Evolutionary conservation across 2,797 vertebrate genomes (phyloP).

Genomic region (Onychomys torridus): DNA sequence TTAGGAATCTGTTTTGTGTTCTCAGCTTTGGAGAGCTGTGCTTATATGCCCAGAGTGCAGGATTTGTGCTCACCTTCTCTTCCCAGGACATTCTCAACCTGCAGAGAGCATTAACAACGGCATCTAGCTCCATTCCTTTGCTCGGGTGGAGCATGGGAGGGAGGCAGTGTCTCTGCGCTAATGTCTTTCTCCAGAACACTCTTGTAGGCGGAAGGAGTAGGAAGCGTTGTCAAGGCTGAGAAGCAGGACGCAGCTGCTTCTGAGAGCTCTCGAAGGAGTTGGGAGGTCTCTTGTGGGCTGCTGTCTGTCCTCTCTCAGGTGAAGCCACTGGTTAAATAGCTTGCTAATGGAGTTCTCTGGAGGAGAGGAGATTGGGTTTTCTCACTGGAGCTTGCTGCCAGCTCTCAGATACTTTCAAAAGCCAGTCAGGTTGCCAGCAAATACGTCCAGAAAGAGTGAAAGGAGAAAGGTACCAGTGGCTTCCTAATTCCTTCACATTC

Average conservation of each 20-base stretch:
- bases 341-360: conserved; percentile 34
- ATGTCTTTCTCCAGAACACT: conserved; percentile 70
- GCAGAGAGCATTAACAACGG: neutral
- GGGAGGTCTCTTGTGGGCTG: conserved; percentile 29
- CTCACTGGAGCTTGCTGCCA: neutral
- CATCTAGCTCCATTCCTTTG: neutral
- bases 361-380: conserved; percentile 31
- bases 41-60: neutral
- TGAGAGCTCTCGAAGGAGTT: conserved; percentile 33
- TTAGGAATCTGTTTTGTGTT: neutral
- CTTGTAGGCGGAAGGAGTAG: conserved; percentile 67
- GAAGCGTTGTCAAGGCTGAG: conserved; percentile 72
- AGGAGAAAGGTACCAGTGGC: neutral
- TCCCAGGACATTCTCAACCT: neutral
- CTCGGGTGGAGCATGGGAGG: neutral
- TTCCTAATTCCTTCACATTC: fast-evolving
- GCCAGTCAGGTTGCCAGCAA: neutral
- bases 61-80: neutral
- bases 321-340: conserved; percentile 43
- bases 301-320: conserved; percentile 54
- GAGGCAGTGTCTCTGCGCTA: conserved; percentile 12
- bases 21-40: neutral
- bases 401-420: neutral
- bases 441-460: neutral
- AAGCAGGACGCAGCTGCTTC: conserved; percentile 63